Evolutionary conservation across 2,113 vertebrate species (phyloP).

Genomic region (Dipodomys spectabilis): DNA sequence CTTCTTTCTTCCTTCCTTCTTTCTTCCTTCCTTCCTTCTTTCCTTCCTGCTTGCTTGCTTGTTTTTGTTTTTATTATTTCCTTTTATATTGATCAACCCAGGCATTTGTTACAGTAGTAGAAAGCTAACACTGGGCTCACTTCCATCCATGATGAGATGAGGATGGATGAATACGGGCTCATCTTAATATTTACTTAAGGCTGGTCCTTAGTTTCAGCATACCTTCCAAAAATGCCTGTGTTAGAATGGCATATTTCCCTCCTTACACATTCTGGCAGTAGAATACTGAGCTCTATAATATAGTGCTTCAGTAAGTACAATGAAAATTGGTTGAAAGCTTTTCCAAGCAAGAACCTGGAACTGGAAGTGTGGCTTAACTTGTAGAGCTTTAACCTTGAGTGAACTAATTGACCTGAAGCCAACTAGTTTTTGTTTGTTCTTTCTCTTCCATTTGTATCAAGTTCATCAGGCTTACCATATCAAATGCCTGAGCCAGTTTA

Average conservation of each 20-base stretch:
- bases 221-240: too few relatives aligned
- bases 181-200: neutral
- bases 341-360: too few relatives aligned
- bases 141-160: neutral
- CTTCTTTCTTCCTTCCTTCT: too few relatives aligned
- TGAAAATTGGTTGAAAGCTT: neutral
- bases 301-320: neutral
- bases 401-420: too few relatives aligned
- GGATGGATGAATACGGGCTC: neutral
- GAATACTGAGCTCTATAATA: neutral
- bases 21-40: neutral
- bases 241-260: too few relatives aligned
- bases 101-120: neutral
- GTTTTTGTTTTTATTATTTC: too few relatives aligned
- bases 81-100: neutral
- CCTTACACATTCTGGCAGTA: neutral
- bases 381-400: too few relatives aligned
- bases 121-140: neutral
- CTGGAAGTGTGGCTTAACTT: too few relatives aligned
- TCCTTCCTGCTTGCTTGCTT: too few relatives aligned
- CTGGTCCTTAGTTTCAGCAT: neutral
- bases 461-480: neutral
- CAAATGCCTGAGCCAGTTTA: neutral
- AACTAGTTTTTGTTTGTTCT: too few relatives aligned
- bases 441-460: neutral